These are phyloP conservation scores for Ctenopoma multispine DNA, from an alignment of 2,797 vertebrate genomes.

Conservation along the genomic window DNA sequence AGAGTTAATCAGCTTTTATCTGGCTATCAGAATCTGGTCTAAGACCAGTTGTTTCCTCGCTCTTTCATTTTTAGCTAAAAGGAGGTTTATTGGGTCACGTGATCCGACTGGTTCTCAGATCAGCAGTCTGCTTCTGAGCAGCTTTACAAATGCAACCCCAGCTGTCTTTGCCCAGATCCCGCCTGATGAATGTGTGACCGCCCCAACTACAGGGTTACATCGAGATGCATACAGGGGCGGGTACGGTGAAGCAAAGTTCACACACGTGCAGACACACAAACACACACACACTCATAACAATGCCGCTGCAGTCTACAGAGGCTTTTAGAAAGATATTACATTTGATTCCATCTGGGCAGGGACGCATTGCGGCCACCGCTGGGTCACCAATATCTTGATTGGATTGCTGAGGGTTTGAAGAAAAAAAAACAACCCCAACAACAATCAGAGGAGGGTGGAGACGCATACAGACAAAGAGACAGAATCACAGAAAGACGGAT, in stretches of 20 bases:
- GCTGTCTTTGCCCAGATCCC: conserved; percentile 57
- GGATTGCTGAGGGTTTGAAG: conserved; percentile 47
- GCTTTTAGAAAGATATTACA: conserved; percentile 62
- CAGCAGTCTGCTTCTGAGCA: conserved; percentile 11
- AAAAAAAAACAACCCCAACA: conserved; percentile 15
- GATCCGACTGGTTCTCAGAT: conserved; percentile 41
- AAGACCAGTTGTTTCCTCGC: conserved; percentile 24
- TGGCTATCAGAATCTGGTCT: conserved; percentile 44
- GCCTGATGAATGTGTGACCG: conserved; percentile 53
- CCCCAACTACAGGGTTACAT: conserved; percentile 27
- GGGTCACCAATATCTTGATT: conserved; percentile 62
- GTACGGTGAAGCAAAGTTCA: conserved; percentile 6
- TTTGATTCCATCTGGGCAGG: conserved; percentile 64
- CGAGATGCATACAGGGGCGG: conserved; percentile 24
- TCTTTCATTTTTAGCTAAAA: conserved; percentile 38
- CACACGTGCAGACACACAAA: background rate
- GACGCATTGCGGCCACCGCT: conserved; percentile 21
- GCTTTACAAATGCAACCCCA: conserved; percentile 46
- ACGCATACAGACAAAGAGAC: conserved; percentile 5
- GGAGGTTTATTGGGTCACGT: conserved; percentile 51
- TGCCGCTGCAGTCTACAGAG: conserved; percentile 28
- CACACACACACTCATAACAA: conserved; percentile 30
- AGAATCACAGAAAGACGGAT: conserved; percentile 4
- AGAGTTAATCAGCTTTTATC: conserved; percentile 54
- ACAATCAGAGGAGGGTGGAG: background rate